Conservation (phyloP, 2,113 vertebrate genomes). For the Gnathonemus echidnorhynchus region DNA sequence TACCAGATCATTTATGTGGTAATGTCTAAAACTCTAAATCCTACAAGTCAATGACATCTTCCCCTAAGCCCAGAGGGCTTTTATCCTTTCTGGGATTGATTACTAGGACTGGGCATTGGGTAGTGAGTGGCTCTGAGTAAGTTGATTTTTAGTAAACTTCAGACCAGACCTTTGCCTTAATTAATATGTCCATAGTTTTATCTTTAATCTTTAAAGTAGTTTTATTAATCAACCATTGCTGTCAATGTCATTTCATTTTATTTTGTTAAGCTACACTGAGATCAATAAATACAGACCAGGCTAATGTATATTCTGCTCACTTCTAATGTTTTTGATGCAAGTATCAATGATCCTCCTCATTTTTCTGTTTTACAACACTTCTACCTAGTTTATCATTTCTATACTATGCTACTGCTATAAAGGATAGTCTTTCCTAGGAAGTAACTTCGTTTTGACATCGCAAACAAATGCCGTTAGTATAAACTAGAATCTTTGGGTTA, state of each 20-base stretch:
- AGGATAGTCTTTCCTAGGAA: neutral
- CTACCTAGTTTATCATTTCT: neutral
- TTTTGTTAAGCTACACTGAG: neutral
- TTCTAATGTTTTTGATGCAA: neutral
- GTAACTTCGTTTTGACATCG: neutral
- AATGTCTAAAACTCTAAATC: neutral
- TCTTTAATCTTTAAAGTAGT: neutral
- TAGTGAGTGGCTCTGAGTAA: neutral
- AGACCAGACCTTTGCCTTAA: neutral
- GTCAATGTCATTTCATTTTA: neutral
- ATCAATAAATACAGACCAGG: neutral
- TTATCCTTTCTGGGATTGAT: neutral
- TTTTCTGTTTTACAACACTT: neutral
- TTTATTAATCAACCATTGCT: neutral
- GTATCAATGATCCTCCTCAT: neutral
- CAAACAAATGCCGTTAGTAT: neutral
- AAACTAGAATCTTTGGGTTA: neutral
- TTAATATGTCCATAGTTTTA: neutral
- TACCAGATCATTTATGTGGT: neutral
- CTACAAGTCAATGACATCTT: neutral
- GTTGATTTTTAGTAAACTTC: neutral
- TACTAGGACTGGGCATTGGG: neutral
- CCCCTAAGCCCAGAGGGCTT: neutral
- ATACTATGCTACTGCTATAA: neutral
- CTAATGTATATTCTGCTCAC: neutral